These are phyloP conservation scores for Corythornis leucogaster DNA, from an alignment of 2,797 vertebrate species.

Conservation along the genomic window DNA sequence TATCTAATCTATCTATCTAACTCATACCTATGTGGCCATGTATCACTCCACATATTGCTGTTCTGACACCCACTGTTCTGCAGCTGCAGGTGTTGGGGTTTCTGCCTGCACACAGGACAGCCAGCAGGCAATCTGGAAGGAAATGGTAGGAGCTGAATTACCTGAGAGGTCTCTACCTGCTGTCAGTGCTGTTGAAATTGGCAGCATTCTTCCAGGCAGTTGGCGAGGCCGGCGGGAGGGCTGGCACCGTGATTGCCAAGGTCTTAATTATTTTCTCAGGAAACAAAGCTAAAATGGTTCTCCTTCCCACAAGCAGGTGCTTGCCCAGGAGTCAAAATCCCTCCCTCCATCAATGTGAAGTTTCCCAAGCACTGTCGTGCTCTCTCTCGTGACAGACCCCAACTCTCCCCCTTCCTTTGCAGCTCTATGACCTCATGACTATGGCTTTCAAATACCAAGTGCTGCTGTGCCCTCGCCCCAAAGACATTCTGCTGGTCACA, in stretches of 20 bases:
- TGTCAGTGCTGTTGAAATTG: not conserved
- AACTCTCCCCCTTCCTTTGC: slow-evolving; percentile 13
- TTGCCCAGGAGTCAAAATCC: not conserved
- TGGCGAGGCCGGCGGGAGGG: not conserved
- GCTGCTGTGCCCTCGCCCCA: slow-evolving; percentile 91
- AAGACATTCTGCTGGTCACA: slow-evolving; percentile 92
- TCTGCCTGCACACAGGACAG: not conserved
- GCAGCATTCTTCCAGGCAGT: not conserved
- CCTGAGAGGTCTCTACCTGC: not conserved
- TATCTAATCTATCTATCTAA: not conserved
- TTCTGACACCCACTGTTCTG: not conserved
- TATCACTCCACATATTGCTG: not conserved
- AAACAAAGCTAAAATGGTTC: not conserved
- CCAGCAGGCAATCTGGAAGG: not conserved
- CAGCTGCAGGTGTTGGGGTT: not conserved
- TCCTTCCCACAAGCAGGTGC: not conserved
- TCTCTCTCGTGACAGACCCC: not conserved
- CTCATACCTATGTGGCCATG: too few relatives aligned
- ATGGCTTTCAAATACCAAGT: slow-evolving; percentile 99
- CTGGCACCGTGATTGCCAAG: not conserved
- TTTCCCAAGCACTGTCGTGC: not conserved
- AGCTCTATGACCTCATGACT: slow-evolving; percentile 99
- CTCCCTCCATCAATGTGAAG: rapidly evolving
- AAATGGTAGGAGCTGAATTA: not conserved
- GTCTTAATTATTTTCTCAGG: not conserved